These are phyloP conservation scores for Sphinx pinastri DNA, from an alignment of 2,888 invertebrate genomes.

Conservation along the genomic window DNA sequence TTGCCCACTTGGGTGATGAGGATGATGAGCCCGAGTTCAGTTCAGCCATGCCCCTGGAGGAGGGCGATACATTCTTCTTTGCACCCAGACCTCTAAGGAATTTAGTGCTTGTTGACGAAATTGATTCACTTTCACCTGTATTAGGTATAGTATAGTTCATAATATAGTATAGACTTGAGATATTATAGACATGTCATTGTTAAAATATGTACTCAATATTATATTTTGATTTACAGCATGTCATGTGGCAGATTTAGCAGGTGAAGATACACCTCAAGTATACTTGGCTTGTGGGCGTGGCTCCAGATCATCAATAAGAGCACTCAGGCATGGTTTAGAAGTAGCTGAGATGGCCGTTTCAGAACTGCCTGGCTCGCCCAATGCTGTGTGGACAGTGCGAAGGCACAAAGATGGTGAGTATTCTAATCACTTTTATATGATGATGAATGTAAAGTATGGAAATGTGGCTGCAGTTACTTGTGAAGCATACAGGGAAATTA, in stretches of 20 bases:
- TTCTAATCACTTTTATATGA: slow-evolving; percentile 18
- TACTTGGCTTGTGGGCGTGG: slow-evolving; percentile 98
- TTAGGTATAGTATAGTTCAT: slow-evolving; percentile 81
- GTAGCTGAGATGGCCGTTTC: slow-evolving; percentile 99
- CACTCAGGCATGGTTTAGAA: slow-evolving; percentile 98
- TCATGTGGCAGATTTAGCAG: slow-evolving; percentile 96
- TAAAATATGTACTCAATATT: background rate
- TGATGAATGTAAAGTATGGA: background rate
- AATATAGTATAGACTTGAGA: background rate
- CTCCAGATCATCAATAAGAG: slow-evolving; percentile 95
- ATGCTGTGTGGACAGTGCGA: slow-evolving; percentile 99
- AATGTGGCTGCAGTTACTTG: slow-evolving; percentile 3
- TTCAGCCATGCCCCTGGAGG: slow-evolving; percentile 98
- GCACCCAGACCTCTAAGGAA: slow-evolving; percentile 97
- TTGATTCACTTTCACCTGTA: slow-evolving; percentile 97
- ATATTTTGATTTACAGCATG: slow-evolving; percentile 80
- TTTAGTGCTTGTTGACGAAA: slow-evolving; percentile 97
- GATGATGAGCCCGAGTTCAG: slow-evolving; percentile 99
- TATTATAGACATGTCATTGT: background rate
- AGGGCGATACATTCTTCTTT: slow-evolving; percentile 99
- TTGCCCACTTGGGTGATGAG: slow-evolving; percentile 99
- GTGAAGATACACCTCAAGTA: slow-evolving; percentile 99
- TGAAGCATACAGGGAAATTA: background rate
- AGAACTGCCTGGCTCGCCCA: slow-evolving; percentile 99
- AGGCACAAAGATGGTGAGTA: slow-evolving; percentile 96